A percentile compares a stretch with the other conserved stretches of the same genome.
Conservation (phyloP, 2,797 vertebrate genomes). For the Melanotaenia trifasciata region DNA sequence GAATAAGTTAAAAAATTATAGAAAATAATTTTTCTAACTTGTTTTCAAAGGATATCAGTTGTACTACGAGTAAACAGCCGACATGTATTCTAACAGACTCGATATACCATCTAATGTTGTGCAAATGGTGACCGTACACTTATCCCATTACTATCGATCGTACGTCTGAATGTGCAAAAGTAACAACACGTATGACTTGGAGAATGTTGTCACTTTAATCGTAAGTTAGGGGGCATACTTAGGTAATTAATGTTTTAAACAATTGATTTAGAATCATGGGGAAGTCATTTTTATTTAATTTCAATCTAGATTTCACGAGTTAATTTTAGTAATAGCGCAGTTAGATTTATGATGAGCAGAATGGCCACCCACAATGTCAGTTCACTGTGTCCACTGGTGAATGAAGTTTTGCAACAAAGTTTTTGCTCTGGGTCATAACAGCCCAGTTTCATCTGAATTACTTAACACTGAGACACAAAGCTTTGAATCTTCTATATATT, state of each 20-base stretch:
- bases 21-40: background rate
- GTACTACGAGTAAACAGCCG: background rate
- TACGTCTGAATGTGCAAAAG: background rate
- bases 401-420: conserved; percentile 29
- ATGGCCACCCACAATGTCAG: conserved; percentile 82
- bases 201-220: background rate
- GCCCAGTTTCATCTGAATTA: conserved; percentile 6
- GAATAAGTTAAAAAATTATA: background rate
- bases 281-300: no score
- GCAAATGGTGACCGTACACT: background rate
- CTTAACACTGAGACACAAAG: background rate
- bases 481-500: background rate
- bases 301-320: no score
- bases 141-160: background rate
- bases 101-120: background rate
- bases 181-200: background rate
- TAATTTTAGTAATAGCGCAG: no score
- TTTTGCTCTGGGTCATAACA: conserved; percentile 20
- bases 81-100: background rate
- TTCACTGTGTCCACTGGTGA: background rate
- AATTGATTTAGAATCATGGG: no score
- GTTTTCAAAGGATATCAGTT: background rate
- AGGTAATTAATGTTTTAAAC: no score
- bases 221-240: no score
- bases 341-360: conserved; percentile 7